These are phyloP conservation scores for Tortrix viridana DNA, from an alignment of 2,888 invertebrate species.

Conservation along the genomic window DNA sequence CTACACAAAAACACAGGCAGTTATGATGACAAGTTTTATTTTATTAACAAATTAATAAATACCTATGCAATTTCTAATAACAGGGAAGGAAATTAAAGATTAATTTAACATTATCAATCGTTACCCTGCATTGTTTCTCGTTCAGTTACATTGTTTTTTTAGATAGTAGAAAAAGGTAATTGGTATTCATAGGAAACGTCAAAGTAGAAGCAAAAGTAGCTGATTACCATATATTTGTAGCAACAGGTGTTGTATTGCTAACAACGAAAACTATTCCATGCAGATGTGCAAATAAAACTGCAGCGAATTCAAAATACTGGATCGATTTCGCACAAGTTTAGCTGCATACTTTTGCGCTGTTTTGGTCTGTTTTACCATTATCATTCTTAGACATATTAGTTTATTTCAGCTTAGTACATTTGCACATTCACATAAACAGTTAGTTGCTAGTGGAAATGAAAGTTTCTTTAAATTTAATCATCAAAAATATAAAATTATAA, in stretches of 20 bases:
- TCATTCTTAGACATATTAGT: neutral
- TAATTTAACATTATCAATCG: conserved; percentile 50
- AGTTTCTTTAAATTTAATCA: conserved; percentile 1
- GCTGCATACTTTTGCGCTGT: no score
- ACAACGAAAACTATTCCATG: neutral
- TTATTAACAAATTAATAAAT: conserved; percentile 64
- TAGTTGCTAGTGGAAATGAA: neutral
- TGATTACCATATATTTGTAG: neutral
- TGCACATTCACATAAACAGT: conserved; percentile 8
- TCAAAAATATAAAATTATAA: conserved; percentile 6
- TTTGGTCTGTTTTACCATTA: neutral
- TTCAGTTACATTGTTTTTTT: conserved; percentile 33
- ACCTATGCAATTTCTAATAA: conserved; percentile 59
- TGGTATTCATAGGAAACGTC: conserved; percentile 6
- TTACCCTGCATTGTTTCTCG: conserved; percentile 36
- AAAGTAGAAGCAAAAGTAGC: neutral
- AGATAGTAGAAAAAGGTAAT: conserved; percentile 21
- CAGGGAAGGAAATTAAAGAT: conserved; percentile 56
- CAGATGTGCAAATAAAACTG: conserved; percentile 15
- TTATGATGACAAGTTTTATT: conserved; percentile 43
- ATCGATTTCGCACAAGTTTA: neutral
- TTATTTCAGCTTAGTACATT: neutral
- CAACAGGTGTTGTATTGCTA: neutral
- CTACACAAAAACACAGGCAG: conserved; percentile 48
- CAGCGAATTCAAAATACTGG: conserved; percentile 1